phyloP scores from a whole-genome alignment of 2,797 vertebrate species.

The Phyllotis vaccarum region DNA sequence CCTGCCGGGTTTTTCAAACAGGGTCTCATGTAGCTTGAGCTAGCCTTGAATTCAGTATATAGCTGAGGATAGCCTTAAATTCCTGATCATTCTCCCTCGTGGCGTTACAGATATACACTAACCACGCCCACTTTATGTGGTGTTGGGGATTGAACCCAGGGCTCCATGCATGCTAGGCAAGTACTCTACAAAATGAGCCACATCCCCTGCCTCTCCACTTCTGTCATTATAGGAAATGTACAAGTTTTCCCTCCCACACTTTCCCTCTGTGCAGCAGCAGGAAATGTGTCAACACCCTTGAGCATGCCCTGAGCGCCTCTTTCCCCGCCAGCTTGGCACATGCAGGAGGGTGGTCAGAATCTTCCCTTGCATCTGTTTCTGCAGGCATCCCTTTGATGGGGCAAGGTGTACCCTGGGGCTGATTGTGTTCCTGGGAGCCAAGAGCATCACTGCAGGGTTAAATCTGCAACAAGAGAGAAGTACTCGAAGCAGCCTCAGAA shows the following conservation, averaged over 20 bases:
- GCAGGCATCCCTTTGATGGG: conserved; percentile 16
- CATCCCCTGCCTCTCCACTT: background rate
- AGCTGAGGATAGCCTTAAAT: background rate
- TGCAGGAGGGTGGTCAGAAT: background rate
- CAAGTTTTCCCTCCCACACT: background rate
- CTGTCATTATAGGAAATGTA: background rate
- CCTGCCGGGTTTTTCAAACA: background rate
- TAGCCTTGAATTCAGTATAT: background rate
- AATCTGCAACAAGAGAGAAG: conserved; percentile 70
- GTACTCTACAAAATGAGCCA: background rate
- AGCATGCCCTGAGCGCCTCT: background rate
- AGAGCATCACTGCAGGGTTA: conserved; percentile 52
- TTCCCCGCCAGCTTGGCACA: background rate
- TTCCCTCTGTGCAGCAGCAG: background rate
- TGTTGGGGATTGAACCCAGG: background rate
- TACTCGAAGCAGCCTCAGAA: conserved; percentile 67
- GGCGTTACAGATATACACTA: background rate
- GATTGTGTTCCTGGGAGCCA: conserved; percentile 53
- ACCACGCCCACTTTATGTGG: background rate
- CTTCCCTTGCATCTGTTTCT: conserved; percentile 14
- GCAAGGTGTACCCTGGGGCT: conserved; percentile 32
- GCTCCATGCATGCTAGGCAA: background rate
- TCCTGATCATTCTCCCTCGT: background rate
- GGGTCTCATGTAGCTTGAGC: background rate
- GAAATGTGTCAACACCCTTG: background rate